Evolutionary conservation across 2,113 vertebrate genomes (phyloP).

Genomic region (Megaptera novaeangliae): DNA sequence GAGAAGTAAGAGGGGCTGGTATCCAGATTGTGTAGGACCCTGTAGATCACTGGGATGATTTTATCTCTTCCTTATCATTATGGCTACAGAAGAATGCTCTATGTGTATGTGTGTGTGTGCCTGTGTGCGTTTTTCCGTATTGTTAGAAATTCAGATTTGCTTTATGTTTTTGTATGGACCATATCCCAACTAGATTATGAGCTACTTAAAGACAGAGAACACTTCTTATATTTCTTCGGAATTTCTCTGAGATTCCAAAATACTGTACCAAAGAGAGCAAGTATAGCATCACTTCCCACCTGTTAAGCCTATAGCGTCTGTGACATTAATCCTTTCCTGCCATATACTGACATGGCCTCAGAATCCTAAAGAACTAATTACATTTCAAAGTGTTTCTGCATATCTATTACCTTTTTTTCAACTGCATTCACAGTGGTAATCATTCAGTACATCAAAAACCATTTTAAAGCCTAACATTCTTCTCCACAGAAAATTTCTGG

Average conservation of each 20-base stretch:
- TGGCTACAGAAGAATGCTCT: not conserved
- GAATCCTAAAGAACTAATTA: constrained; percentile 27
- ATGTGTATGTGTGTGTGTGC: not conserved
- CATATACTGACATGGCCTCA: not conserved
- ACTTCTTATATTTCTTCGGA: not conserved
- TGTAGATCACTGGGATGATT: not conserved
- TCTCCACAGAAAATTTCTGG: constrained; percentile 37
- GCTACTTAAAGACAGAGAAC: not conserved
- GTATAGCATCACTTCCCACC: not conserved
- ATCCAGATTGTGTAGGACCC: not conserved
- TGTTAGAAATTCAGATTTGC: not conserved
- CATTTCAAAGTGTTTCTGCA: not conserved
- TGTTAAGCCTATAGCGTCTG: not conserved
- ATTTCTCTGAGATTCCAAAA: not conserved
- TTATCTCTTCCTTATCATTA: not conserved
- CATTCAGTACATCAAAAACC: constrained; percentile 24
- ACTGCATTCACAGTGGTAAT: not conserved
- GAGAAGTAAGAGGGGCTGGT: not conserved
- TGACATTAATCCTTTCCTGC: not conserved
- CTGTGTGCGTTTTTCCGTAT: not conserved
- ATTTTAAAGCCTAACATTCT: not conserved
- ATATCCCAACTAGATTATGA: not conserved
- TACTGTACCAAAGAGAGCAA: not conserved
- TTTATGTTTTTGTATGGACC: not conserved
- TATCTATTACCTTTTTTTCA: not conserved